Evolutionary conservation across 1,140 invertebrate species (phyloP).

Genomic region (Drosophila sproati): DNA sequence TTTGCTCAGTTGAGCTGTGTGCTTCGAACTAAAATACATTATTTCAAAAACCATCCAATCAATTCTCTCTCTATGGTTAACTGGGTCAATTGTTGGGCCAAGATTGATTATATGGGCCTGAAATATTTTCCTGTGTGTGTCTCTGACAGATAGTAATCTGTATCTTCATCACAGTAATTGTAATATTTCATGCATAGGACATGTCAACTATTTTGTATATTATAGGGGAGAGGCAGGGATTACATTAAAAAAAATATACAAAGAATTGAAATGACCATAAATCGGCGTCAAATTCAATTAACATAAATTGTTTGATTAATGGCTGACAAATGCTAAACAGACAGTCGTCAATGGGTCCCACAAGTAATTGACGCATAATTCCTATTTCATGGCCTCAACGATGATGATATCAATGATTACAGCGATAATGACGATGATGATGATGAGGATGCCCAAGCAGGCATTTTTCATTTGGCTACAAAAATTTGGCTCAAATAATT

Average conservation of each 20-base stretch:
- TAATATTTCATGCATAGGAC: background rate
- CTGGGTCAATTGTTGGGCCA: constrained; percentile 59
- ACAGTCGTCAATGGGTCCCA: constrained; percentile 34
- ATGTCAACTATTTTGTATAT: constrained; percentile 4
- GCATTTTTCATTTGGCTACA: constrained; percentile 44
- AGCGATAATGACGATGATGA: constrained; percentile 52
- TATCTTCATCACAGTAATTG: constrained; percentile 29
- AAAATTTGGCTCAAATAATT: constrained; percentile 67
- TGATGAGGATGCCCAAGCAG: constrained; percentile 25
- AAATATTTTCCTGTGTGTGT: constrained; percentile 42
- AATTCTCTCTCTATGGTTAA: constrained; percentile 20
- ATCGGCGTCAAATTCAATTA: constrained; percentile 80
- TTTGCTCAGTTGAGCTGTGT: constrained; percentile 17
- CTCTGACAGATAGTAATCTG: constrained; percentile 57
- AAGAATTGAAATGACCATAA: constrained; percentile 55
- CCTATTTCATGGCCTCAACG: constrained; percentile 24
- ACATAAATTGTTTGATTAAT: constrained; percentile 80
- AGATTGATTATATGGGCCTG: constrained; percentile 32
- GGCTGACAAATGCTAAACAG: constrained; percentile 71
- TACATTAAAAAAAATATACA: constrained; percentile 49
- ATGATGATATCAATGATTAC: constrained; percentile 34
- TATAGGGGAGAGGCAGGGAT: background rate
- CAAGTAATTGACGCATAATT: constrained; percentile 76
- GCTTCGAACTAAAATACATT: constrained; percentile 22
- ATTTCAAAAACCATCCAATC: background rate